phyloP scores from a whole-genome alignment of 2,888 invertebrate genomes.

The Ctena decussata region DNA sequence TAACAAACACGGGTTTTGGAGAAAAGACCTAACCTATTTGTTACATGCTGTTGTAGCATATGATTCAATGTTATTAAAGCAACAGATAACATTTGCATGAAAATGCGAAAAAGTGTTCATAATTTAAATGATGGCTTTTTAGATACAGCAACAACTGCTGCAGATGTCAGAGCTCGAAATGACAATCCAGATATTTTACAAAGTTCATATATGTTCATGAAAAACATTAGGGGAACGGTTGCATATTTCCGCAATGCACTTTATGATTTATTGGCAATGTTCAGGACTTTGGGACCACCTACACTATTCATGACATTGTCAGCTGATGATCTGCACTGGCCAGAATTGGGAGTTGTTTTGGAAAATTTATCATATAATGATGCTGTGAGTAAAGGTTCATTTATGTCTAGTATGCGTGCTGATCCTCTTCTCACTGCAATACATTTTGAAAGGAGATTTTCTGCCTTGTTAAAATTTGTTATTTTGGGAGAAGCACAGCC shows the following conservation, averaged over 20 bases:
- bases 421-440: conserved; percentile 46
- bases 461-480: conserved; percentile 37
- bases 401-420: conserved; percentile 26
- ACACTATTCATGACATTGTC: conserved; percentile 16
- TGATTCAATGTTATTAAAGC: conserved; percentile 9
- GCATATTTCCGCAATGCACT: conserved; percentile 26
- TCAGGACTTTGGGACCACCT: conserved; percentile 13
- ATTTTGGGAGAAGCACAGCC: conserved; percentile 19
- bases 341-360: no score
- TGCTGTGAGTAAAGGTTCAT: conserved; percentile 22
- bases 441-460: conserved; percentile 54
- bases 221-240: conserved; percentile 28
- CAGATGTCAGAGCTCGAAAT: not conserved
- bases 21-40: conserved; percentile 14
- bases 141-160: not conserved
- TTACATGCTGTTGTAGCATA: conserved; percentile 19
- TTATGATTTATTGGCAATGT: conserved; percentile 19
- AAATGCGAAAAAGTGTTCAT: not conserved
- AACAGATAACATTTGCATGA: conserved; percentile 13
- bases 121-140: not conserved
- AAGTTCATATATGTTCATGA: conserved; percentile 34
- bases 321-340: conserved; percentile 22
- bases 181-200: conserved; percentile 9
- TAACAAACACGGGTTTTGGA: conserved; percentile 15
- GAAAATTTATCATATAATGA: conserved; percentile 30